Evolutionary conservation across 2,888 invertebrate genomes (phyloP).

Genomic region (Caenorhabditis doughertyi): DNA sequence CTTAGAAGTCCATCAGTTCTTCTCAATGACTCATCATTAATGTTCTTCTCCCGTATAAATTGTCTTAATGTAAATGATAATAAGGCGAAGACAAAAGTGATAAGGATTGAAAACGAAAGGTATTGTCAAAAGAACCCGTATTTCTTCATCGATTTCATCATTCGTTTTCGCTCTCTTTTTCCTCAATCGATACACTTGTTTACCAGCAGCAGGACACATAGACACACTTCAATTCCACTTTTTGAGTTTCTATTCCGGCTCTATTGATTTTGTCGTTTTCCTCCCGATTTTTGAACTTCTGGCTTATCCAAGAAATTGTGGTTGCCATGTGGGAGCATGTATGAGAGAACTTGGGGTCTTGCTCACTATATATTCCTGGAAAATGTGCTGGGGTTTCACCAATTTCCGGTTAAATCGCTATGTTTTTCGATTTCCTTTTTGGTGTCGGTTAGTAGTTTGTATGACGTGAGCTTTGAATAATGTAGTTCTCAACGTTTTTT

Average conservation of each 20-base stretch:
- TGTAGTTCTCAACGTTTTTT: too few relatives aligned
- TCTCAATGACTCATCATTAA: slow-evolving; percentile 25
- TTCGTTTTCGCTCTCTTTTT: slow-evolving; percentile 7
- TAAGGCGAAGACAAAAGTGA: neutral
- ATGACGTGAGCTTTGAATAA: too few relatives aligned
- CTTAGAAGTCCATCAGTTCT: neutral
- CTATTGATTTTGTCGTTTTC: neutral
- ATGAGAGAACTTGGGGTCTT: too few relatives aligned
- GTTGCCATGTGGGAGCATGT: too few relatives aligned
- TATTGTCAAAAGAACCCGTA: slow-evolving; percentile 30
- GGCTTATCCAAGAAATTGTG: neutral
- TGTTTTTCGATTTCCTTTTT: neutral
- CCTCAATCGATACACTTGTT: slow-evolving; percentile 39
- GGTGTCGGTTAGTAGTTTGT: too few relatives aligned
- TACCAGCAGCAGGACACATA: slow-evolving; percentile 11
- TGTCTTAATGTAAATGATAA: too few relatives aligned
- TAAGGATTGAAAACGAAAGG: slow-evolving; percentile 1
- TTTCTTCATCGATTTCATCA: slow-evolving; percentile 24
- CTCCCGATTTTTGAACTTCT: neutral
- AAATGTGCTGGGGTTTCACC: too few relatives aligned
- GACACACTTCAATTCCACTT: slow-evolving; percentile 16
- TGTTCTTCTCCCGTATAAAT: too few relatives aligned
- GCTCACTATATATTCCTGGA: too few relatives aligned
- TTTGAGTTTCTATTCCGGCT: neutral
- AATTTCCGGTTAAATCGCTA: too few relatives aligned